phyloP scores from a whole-genome alignment of 2,113 vertebrate species.

The Aythya baeri region DNA sequence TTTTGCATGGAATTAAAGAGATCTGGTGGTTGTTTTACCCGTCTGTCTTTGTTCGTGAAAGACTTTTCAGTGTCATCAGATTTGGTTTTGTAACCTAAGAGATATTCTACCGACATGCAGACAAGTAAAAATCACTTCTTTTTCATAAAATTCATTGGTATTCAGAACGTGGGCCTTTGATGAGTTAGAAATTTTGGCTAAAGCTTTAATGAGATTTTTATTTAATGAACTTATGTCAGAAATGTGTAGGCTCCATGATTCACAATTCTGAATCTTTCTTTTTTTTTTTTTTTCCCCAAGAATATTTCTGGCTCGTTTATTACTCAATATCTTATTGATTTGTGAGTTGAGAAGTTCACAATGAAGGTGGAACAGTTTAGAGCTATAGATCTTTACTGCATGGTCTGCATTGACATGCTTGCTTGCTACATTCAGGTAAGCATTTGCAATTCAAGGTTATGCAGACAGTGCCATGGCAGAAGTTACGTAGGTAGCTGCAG shows the following conservation, averaged over 20 bases:
- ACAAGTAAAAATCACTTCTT: not conserved
- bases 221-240: slow-evolving; percentile 34
- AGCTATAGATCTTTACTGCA: not conserved
- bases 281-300: not conserved
- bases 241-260: not conserved
- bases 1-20: slow-evolving; percentile 71
- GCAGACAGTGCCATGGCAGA: not conserved
- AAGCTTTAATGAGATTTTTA: slow-evolving; percentile 62
- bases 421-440: not conserved
- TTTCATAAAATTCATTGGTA: slow-evolving; percentile 56
- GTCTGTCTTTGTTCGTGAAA: slow-evolving; percentile 69
- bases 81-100: slow-evolving; percentile 61
- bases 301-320: not conserved
- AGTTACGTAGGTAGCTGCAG: not conserved
- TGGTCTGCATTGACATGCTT: not conserved
- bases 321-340: not conserved
- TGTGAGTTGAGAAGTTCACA: slow-evolving; percentile 11
- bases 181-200: slow-evolving; percentile 68
- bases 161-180: slow-evolving; percentile 55
- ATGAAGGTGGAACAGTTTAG: not conserved
- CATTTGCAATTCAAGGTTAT: not conserved
- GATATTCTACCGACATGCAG: slow-evolving; percentile 57
- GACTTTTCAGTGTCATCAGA: slow-evolving; percentile 69
- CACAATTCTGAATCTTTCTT: not conserved
- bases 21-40: slow-evolving; percentile 54